Percentiles rank a stretch among this genome's conserved stretches.
These are phyloP conservation scores for Peromyscus polionotus DNA, from an alignment of 2,113 vertebrate genomes.

Conservation along the genomic window DNA sequence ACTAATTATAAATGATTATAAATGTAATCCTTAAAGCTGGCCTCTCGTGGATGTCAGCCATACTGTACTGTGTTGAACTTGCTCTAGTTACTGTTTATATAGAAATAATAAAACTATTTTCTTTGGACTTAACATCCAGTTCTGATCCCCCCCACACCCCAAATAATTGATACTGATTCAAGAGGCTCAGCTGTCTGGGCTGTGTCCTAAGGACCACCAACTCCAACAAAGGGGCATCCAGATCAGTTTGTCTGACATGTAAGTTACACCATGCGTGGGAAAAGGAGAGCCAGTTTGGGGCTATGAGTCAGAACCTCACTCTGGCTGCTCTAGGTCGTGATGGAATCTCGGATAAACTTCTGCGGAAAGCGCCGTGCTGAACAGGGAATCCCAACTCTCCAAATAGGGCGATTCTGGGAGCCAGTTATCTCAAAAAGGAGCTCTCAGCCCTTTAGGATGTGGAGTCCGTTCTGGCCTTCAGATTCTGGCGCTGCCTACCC, in stretches of 20 bases:
- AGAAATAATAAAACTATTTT: constrained; percentile 55
- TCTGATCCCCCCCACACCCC: not conserved
- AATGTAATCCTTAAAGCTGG: constrained; percentile 71
- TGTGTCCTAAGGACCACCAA: not conserved
- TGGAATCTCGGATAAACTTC: not conserved
- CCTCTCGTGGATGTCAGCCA: constrained; percentile 48
- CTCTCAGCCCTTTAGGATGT: not conserved
- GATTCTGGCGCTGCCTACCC: not conserved
- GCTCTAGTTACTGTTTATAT: constrained; percentile 21
- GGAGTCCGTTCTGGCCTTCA: not conserved
- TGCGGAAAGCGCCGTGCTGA: accelerated
- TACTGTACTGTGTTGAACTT: not conserved
- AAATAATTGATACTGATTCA: constrained; percentile 29
- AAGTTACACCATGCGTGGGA: not conserved
- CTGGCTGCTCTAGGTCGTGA: not conserved
- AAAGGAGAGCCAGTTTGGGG: not conserved
- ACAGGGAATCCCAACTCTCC: accelerated
- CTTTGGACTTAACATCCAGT: constrained; percentile 34
- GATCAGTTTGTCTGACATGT: not conserved
- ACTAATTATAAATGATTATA: constrained; percentile 75
- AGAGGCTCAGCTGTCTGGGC: not conserved
- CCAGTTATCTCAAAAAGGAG: not conserved
- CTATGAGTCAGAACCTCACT: not conserved
- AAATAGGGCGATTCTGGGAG: not conserved
- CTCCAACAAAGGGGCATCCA: not conserved